A percentile compares a stretch with the other conserved stretches of the same genome.
These are phyloP conservation scores for Fulica atra DNA, from an alignment of 2,113 vertebrate genomes.

Conservation along the genomic window DNA sequence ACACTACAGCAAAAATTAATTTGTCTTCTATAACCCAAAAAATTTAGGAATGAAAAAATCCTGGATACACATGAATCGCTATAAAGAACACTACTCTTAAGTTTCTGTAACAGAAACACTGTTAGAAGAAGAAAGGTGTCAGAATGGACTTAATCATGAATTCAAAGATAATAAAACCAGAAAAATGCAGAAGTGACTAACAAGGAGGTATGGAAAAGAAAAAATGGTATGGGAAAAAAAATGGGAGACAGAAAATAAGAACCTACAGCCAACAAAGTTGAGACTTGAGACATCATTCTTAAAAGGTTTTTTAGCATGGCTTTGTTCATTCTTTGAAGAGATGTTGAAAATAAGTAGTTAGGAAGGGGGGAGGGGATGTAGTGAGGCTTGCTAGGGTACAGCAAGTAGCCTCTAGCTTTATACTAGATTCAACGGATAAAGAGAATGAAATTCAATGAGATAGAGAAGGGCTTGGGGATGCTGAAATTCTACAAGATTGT, in stretches of 20 bases:
- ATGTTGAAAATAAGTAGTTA: not conserved
- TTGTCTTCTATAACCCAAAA: not conserved
- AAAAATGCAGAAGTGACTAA: not conserved
- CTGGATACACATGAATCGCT: not conserved
- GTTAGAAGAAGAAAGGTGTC: not conserved
- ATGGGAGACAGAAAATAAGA: accelerated
- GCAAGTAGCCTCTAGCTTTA: too few species aligned
- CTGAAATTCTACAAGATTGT: too few species aligned
- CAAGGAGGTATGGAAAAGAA: not conserved
- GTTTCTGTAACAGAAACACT: accelerated
- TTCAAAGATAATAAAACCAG: not conserved
- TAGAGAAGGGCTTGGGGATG: too few species aligned
- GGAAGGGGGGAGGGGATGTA: too few species aligned
- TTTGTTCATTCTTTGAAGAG: not conserved
- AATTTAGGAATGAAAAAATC: not conserved
- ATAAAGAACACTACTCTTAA: not conserved
- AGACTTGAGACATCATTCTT: not conserved
- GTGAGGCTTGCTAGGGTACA: too few species aligned
- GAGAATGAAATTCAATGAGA: too few species aligned
- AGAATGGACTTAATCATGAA: not conserved
- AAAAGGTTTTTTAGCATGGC: not conserved
- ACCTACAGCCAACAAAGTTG: not conserved
- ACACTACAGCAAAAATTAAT: not conserved
- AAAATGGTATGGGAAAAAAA: not conserved
- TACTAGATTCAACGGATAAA: too few species aligned